These are phyloP conservation scores for Reticulitermes lucifugus DNA, from an alignment of 2,888 invertebrate species.

Conservation along the genomic window DNA sequence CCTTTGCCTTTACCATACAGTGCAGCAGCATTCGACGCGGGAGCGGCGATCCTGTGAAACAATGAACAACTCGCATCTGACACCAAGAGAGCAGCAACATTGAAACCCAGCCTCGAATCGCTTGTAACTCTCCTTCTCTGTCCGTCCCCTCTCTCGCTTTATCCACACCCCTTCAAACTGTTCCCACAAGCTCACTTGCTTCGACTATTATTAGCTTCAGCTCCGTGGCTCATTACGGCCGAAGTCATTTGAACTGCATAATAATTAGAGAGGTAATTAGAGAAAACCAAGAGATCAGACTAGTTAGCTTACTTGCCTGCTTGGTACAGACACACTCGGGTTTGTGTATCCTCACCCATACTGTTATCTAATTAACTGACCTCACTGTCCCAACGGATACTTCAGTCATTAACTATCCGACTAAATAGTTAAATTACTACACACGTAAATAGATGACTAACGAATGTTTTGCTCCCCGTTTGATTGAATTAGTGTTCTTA, in stretches of 20 bases:
- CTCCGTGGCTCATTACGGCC: constrained; percentile 45
- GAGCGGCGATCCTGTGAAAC: no score
- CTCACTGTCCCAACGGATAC: neutral
- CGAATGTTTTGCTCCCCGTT: neutral
- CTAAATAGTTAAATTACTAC: neutral
- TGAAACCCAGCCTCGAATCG: constrained; percentile 34
- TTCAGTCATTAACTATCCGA: neutral
- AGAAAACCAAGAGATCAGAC: constrained; percentile 46
- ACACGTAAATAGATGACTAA: no score
- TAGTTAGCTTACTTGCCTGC: neutral
- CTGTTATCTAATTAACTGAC: constrained; percentile 14
- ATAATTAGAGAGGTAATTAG: constrained; percentile 49
- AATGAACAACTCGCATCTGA: no score
- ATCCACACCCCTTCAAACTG: constrained; percentile 15
- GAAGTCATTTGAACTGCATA: constrained; percentile 49
- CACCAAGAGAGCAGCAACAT: neutral
- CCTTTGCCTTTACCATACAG: no score
- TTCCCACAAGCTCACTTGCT: constrained; percentile 38
- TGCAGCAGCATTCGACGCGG: no score
- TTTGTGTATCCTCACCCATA: neutral
- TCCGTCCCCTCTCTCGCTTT: constrained; percentile 2
- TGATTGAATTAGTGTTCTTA: neutral
- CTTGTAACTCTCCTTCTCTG: neutral
- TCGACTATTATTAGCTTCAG: constrained; percentile 44
- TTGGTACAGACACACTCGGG: neutral